Evolutionary conservation across 2,888 invertebrate species (phyloP).

Genomic region (Noctuana brunneofusca): DNA sequence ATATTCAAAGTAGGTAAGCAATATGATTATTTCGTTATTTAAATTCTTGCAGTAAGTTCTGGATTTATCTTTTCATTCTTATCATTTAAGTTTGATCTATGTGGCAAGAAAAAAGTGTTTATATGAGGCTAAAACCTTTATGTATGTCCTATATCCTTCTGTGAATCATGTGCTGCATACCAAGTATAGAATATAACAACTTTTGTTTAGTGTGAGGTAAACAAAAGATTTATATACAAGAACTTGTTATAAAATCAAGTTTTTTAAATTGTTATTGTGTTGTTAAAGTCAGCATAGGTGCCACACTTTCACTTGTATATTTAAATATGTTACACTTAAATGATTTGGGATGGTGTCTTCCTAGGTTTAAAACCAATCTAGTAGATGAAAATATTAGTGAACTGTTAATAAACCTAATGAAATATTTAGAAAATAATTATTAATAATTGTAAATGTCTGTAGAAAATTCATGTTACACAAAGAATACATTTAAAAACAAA

Average conservation of each 20-base stretch:
- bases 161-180: slow-evolving; percentile 33
- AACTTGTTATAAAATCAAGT: slow-evolving; percentile 22
- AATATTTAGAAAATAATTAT: no score
- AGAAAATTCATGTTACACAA: no score
- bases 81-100: slow-evolving; percentile 6
- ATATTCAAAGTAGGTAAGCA: slow-evolving; percentile 23
- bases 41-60: slow-evolving; percentile 33
- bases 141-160: slow-evolving; percentile 39
- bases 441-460: no score
- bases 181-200: slow-evolving; percentile 17
- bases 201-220: slow-evolving; percentile 19
- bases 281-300: slow-evolving; percentile 11
- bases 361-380: not conserved
- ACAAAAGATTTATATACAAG: slow-evolving; percentile 19
- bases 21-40: slow-evolving; percentile 31
- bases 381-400: no score
- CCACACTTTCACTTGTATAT: slow-evolving; percentile 26
- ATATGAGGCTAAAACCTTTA: slow-evolving; percentile 41
- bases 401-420: no score
- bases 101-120: slow-evolving; percentile 27
- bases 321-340: slow-evolving; percentile 6
- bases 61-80: slow-evolving; percentile 21
- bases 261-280: slow-evolving; percentile 19
- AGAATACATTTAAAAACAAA: no score
- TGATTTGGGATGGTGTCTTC: not conserved